phyloP scores from a whole-genome alignment of 1,140 invertebrate species.

The Bombus affinis region DNA sequence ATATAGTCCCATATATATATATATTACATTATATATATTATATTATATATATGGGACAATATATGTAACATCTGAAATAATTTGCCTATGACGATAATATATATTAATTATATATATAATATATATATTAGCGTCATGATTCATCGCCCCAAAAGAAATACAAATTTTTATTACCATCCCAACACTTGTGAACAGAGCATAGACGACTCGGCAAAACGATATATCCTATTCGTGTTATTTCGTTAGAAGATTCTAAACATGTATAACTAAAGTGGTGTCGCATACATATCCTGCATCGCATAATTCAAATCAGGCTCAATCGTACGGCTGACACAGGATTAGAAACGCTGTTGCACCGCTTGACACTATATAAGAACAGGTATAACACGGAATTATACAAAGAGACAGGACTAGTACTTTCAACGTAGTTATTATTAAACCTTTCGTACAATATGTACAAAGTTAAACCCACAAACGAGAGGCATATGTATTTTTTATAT shows the following conservation, averaged over 20 bases:
- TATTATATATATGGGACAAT: too few relatives aligned
- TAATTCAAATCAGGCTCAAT: not conserved
- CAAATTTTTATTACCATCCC: not conserved
- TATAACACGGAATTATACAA: constrained; percentile 78
- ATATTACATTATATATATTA: too few relatives aligned
- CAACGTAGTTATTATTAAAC: constrained; percentile 80
- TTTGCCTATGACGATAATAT: too few relatives aligned
- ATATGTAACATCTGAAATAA: too few relatives aligned
- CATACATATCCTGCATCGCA: not conserved
- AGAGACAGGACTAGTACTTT: constrained; percentile 82
- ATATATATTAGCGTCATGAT: not conserved
- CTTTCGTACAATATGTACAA: constrained; percentile 81
- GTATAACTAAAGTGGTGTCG: not conserved
- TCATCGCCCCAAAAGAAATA: not conserved
- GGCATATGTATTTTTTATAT: constrained; percentile 67
- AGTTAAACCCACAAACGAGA: constrained; percentile 82
- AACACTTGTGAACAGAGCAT: too few relatives aligned
- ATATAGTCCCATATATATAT: not conserved
- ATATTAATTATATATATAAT: not conserved
- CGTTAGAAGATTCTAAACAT: not conserved
- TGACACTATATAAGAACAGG: constrained; percentile 55
- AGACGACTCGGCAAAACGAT: not conserved
- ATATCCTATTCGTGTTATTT: not conserved
- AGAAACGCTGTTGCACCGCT: constrained; percentile 34
- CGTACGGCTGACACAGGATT: not conserved